These are phyloP conservation scores for Tachysurus vachellii DNA, from an alignment of 2,113 vertebrate species.

Conservation along the genomic window DNA sequence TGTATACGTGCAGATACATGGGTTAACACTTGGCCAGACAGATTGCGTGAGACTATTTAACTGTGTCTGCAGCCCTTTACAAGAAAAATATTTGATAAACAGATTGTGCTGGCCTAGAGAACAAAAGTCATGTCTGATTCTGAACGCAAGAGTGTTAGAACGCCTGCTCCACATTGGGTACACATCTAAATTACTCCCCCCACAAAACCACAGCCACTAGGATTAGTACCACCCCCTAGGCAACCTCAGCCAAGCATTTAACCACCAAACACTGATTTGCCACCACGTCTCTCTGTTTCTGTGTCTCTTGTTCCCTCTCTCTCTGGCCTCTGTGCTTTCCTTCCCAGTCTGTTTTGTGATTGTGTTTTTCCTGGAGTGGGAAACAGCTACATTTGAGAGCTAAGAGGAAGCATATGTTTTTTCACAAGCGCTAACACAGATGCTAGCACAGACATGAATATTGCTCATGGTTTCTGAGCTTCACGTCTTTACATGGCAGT, in stretches of 20 bases:
- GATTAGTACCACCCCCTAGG: slow-evolving; percentile 59
- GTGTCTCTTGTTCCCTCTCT: slow-evolving; percentile 48
- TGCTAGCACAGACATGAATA: slow-evolving; percentile 45
- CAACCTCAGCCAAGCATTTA: slow-evolving; percentile 64
- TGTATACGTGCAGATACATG: slow-evolving; percentile 38
- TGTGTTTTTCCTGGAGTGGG: slow-evolving; percentile 55
- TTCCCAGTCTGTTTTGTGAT: slow-evolving; percentile 42
- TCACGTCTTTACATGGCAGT: slow-evolving; percentile 48
- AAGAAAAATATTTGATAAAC: slow-evolving; percentile 72
- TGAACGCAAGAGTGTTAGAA: slow-evolving; percentile 55
- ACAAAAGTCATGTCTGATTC: slow-evolving; percentile 50
- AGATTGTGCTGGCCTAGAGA: slow-evolving; percentile 59
- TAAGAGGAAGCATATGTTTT: slow-evolving; percentile 50
- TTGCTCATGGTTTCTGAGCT: slow-evolving; percentile 40
- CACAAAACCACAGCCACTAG: slow-evolving; percentile 70
- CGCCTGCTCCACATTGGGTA: slow-evolving; percentile 63
- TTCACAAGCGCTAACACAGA: slow-evolving; percentile 48
- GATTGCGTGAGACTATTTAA: slow-evolving; percentile 67
- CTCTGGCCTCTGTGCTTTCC: slow-evolving; percentile 46
- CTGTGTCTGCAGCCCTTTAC: slow-evolving; percentile 62
- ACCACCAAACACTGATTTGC: slow-evolving; percentile 57
- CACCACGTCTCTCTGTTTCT: slow-evolving; percentile 53
- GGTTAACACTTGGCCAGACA: slow-evolving; percentile 56
- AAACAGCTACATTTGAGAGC: slow-evolving; percentile 51
- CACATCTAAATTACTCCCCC: slow-evolving; percentile 66